Base-by-base conservation (phyloP, 2,797 vertebrate genomes). In the Siniperca undulata region DNA sequence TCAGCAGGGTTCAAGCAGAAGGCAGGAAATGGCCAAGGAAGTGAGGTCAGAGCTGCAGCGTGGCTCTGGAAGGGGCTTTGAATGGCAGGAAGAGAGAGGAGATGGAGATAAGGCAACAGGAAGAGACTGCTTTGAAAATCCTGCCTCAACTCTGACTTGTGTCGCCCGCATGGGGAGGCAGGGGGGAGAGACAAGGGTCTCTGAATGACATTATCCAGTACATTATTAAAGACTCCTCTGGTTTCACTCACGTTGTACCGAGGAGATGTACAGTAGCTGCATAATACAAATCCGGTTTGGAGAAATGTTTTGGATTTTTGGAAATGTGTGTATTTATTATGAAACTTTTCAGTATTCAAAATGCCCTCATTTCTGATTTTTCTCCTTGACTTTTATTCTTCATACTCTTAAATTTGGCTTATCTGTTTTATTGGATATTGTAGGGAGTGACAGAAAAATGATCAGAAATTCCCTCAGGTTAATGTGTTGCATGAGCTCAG, bases 1-100 rank as follows among this genome's bases (percentile, higher is more conserved):
- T 48, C 72, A 56, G 82, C 44, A 22, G 88, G 86, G 85, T 83
- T 88, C 61, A 74, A 70, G 62, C 72, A 82, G 56, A 20, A 75
- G 83, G 70, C 83, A 91, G 93, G 92, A 94, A 91, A 55, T 66
- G 20, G 44, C 61, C 7, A 59, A 90, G 93, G 90, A 93, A 95
- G 91, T 89, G 82, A 95, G 92, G 89, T 91, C 84, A 56, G 70
- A 81, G 58, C 86, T 91, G 86, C 62, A 50, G 60, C 13, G 8
- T 82, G 86, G 68, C 90, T 77, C 77, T 93, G 74, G 84, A 89
- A 91, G 86, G 72, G 79, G 66, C 59, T 76, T 65, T 83, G 64
- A 91, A 88, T 90, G 89, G 77, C 91, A 87, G 93, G 88, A 95
- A 93, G 81, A 82, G 59, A 70, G 81, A 86, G 78, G 59, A 83